These are phyloP conservation scores for Cerastis leucographa DNA, from an alignment of 2,888 invertebrate species.

Conservation along the genomic window DNA sequence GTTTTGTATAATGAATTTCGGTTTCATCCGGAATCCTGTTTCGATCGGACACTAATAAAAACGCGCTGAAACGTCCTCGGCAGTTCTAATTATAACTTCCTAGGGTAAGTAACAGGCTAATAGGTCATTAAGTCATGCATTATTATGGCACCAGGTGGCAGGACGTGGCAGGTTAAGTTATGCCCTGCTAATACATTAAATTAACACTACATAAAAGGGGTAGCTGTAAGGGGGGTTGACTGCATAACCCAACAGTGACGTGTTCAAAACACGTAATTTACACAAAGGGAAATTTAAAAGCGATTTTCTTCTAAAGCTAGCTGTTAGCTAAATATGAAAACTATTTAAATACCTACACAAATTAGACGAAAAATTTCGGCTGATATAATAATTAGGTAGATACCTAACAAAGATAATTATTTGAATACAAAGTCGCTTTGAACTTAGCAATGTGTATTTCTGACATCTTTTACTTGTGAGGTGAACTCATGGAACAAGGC, in stretches of 20 bases:
- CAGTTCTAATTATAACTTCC: conserved; percentile 48
- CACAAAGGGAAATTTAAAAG: conserved; percentile 2
- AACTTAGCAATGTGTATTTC: background rate
- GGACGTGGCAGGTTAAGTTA: conserved; percentile 5
- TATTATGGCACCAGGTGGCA: conserved; percentile 37
- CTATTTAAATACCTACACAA: background rate
- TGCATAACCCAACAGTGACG: conserved; percentile 16
- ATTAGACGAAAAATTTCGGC: background rate
- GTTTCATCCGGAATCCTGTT: background rate
- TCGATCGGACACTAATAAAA: background rate
- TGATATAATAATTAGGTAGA: background rate
- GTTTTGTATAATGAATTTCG: too few relatives aligned
- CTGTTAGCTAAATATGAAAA: conserved; percentile 1
- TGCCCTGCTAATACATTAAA: conserved; percentile 14
- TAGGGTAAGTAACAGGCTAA: conserved; percentile 30
- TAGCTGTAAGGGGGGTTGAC: too few relatives aligned
- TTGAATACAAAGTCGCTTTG: background rate
- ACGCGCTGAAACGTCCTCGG: conserved; percentile 35
- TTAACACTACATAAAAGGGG: background rate
- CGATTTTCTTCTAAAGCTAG: background rate
- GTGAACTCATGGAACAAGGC: background rate
- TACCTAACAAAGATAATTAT: background rate
- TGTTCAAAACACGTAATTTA: conserved; percentile 1
- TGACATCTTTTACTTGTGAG: background rate
- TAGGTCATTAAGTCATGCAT: conserved; percentile 57